Base-by-base conservation (phyloP, 2,797 vertebrate genomes). In the Phoeniculus purpureus region DNA sequence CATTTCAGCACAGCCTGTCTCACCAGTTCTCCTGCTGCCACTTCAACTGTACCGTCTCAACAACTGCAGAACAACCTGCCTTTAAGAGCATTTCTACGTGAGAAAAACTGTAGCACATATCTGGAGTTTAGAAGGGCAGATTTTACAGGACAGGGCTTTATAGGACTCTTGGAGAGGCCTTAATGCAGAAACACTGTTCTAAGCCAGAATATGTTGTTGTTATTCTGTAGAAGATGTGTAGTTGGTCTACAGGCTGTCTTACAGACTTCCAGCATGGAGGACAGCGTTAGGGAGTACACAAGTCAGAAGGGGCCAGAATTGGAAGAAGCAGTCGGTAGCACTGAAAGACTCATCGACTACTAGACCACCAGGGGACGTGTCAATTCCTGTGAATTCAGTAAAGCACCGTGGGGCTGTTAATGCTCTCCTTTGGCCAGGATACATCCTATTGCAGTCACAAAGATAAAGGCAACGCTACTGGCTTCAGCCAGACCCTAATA, bases 221-320 rank as follows among this genome's bases (percentile, higher is more conserved):
- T 54, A 32, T 31, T 79, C 59, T 10, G 15, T 55, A 79, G 23
- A 52, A 34, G 74, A 5, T 18, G 17, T 27, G 82, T 85, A 70
- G 68, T 32, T 20, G 14, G 56, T 93, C 82, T 94, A 92, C 85
- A 93, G 79, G 76, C 13, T 71, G 73, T 64, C 37, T 87, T 65
- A 20, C 76, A 73, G 56, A 66, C 19, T 91, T 88, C 85, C 77
- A 81, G 84, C 51, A 70, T 92, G 85, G 79, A 76, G 26, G 40
- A 79, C 81, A 80, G 78, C 71, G 59, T 72, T 81, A 94, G 12
- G 31, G 52, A 91, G 43, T 48, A 77, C 7, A 50, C 74, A 62
- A 48, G 11, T 16, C 47, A 52, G 50, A 56, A 64, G 43, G 5
- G 82, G 54, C 79, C 54, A 88, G 83, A 88, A 75, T 22, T 29